Conservation (phyloP, 2,797 vertebrate genomes). For the Tragopan temminckii region DNA sequence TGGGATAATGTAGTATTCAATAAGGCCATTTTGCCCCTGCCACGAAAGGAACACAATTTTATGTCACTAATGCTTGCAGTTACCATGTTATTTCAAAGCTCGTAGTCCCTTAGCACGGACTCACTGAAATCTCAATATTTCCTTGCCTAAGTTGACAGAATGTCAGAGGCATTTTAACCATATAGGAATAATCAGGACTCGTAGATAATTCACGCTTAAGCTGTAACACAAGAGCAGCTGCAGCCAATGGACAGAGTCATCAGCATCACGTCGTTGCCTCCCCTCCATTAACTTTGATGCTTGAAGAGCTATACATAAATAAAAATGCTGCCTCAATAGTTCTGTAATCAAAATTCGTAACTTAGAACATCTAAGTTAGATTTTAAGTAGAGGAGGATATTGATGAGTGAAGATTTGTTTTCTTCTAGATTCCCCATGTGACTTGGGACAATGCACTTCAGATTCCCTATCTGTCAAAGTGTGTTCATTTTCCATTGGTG, state of each 20-base stretch:
- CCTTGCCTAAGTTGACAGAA: background rate
- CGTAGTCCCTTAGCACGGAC: background rate
- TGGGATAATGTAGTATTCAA: slow-evolving; percentile 64
- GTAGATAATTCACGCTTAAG: background rate
- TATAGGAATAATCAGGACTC: background rate
- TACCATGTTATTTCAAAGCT: background rate
- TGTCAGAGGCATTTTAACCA: background rate
- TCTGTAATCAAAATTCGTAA: background rate
- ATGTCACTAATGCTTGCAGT: background rate
- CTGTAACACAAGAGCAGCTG: background rate
- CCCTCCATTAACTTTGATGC: background rate
- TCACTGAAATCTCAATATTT: background rate
- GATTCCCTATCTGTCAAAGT: background rate
- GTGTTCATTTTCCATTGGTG: background rate
- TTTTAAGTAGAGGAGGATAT: background rate
- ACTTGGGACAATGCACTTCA: background rate
- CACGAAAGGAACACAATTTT: background rate
- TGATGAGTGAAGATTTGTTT: background rate
- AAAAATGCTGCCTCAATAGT: background rate
- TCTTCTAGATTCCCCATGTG: background rate
- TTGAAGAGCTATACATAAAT: background rate
- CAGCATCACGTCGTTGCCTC: background rate
- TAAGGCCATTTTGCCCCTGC: slow-evolving; percentile 68
- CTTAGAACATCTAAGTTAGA: background rate
- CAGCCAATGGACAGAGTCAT: background rate